Evolutionary conservation across 2,113 vertebrate species (phyloP).

Genomic region (Carollia perspicillata): DNA sequence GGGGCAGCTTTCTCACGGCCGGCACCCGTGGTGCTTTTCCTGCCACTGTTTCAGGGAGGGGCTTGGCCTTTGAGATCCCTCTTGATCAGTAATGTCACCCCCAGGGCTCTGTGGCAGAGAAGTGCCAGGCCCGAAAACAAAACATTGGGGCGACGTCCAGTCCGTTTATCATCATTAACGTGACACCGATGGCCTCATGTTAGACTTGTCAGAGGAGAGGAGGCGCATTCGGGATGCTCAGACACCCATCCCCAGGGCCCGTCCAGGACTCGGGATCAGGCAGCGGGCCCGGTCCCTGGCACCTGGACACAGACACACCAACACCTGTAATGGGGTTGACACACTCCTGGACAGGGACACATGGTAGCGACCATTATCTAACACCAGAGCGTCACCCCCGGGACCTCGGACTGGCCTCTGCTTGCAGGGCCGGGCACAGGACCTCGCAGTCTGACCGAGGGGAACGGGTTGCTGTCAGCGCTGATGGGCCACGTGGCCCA

Average conservation of each 20-base stretch:
- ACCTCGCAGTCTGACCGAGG: rapidly evolving
- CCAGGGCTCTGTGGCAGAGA: not conserved
- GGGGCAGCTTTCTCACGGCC: not conserved
- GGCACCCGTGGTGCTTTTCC: rapidly evolving
- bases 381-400: not conserved
- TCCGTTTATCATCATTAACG: rapidly evolving
- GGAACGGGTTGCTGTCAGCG: rapidly evolving
- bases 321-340: too few species aligned
- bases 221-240: too few species aligned
- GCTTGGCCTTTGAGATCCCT: not conserved
- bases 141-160: too few species aligned
- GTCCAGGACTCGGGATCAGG: rapidly evolving
- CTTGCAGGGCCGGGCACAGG: rapidly evolving
- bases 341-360: not conserved
- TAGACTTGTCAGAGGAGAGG: too few species aligned
- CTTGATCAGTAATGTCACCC: not conserved
- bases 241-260: too few species aligned
- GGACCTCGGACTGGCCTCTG: not conserved
- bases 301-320: not conserved
- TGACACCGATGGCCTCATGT: rapidly evolving
- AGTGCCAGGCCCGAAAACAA: not conserved
- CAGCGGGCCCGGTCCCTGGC: too few species aligned
- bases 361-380: too few species aligned
- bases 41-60: not conserved
- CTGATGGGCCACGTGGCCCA: not conserved